phyloP scores from a whole-genome alignment of 2,113 vertebrate genomes.

The Macaca nemestrina region DNA sequence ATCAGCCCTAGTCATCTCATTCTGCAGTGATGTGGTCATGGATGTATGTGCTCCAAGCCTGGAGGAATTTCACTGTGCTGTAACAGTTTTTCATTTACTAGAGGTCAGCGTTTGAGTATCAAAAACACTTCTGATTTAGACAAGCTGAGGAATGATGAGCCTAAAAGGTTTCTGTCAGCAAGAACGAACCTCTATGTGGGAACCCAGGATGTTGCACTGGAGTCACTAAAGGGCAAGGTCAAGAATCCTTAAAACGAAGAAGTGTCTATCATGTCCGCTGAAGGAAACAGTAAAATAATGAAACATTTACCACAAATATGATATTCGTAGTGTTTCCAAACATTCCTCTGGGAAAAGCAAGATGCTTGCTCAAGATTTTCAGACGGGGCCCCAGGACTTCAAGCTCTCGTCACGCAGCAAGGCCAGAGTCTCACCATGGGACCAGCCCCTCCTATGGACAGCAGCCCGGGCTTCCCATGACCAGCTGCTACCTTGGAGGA shows the following conservation, averaged over 20 bases:
- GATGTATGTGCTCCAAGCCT: constrained; percentile 35
- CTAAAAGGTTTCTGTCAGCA: constrained; percentile 59
- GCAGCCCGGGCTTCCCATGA: neutral
- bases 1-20: constrained; percentile 14
- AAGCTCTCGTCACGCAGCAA: constrained; percentile 26
- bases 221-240: neutral
- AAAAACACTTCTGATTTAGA: constrained; percentile 71
- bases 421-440: neutral
- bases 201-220: constrained; percentile 1
- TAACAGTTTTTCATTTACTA: constrained; percentile 43
- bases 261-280: constrained; percentile 33
- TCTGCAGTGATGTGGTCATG: neutral
- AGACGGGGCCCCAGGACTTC: neutral
- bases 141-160: constrained; percentile 72
- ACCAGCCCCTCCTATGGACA: neutral
- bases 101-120: constrained; percentile 52
- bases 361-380: constrained; percentile 66
- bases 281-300: constrained; percentile 12
- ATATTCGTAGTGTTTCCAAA: constrained; percentile 42
- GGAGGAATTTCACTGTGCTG: constrained; percentile 54
- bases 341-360: constrained; percentile 61
- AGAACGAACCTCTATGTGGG: constrained; percentile 45
- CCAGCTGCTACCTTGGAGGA: neutral
- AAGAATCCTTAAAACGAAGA: constrained; percentile 50
- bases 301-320: constrained; percentile 47